Evolutionary conservation across 2,888 invertebrate genomes (phyloP), one percentile per base, ranked within the genome.

Genomic region (Melinopterus prodromus): DNA sequence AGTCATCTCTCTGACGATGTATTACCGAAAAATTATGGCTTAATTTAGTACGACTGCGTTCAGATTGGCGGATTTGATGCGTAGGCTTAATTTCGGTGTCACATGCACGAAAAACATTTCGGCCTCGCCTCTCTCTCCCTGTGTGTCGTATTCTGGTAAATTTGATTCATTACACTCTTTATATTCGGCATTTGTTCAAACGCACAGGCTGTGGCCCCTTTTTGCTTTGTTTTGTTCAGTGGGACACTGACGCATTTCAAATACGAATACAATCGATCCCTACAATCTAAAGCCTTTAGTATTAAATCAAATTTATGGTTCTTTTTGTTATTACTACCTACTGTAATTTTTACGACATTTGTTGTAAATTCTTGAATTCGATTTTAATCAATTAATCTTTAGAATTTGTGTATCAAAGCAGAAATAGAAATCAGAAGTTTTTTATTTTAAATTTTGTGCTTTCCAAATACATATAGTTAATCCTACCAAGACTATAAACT

Each of bases 1-100:
- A 82, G 79, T 82, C 83, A 85, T 84, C 84, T 80, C 83, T 82
- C 80, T 82, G 81, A 80, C 82, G 84, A 84, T 84, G 83, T 85
- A 82, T 85, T 84, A 85, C 85, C 84, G 82, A 84, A 84, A 85
- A 84, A 86, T 85, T 86, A 86, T 83, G 84, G 85, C 83, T 84
- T 84, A 83, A 81, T 81, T 81, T 81, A 78, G 36, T 74, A 37
- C 74, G 37, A n/a, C 36, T 36, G 74, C 74, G 74, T 37, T 35
- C 74, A 74, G 74, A 74, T 74, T 74, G 71, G 53, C 53, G 53
- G 53, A 53, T 53, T 12, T 53, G 53, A 53, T 53, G 53, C 53
- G 53, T 53, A 12, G 53, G 53, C 53, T 53, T 53, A 53, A 53
- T 53, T 53, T 53, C 53, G 53, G 53, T 53, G 53, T 53, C 53